Conservation (phyloP, 2,888 invertebrate genomes). For the Tachina fera region DNA sequence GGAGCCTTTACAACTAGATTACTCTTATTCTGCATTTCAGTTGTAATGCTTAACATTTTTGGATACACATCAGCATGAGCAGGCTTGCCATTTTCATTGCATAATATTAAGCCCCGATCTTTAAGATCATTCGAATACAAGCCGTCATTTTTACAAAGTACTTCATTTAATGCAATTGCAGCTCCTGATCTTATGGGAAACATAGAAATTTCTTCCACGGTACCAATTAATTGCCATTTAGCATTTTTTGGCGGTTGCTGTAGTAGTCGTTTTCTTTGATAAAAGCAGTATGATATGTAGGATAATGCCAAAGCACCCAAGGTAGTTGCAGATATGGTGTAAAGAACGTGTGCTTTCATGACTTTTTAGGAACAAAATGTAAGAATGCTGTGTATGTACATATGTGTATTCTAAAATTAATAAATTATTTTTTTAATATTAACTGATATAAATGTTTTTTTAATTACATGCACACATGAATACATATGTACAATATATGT, state of each 20-base stretch:
- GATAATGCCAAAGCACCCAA: not conserved
- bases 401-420: too few species aligned
- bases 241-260: not conserved
- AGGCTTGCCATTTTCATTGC: not conserved
- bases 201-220: not conserved
- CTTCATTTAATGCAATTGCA: not conserved
- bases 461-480: too few species aligned
- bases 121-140: not conserved
- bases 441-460: not conserved
- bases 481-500: too few species aligned
- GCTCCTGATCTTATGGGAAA: not conserved
- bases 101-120: not conserved
- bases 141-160: not conserved
- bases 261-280: not conserved
- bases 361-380: not conserved
- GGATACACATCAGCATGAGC: not conserved
- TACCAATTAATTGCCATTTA: not conserved
- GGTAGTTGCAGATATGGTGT: not conserved
- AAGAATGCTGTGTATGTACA: not conserved
- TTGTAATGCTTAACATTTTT: not conserved
- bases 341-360: not conserved
- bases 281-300: not conserved
- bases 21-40: not conserved
- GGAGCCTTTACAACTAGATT: not conserved
- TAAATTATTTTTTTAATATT: not conserved